Evolutionary conservation across 2,797 vertebrate genomes (phyloP), one percentile per base, ranked within the genome.

Genomic region (Gastrophryne carolinensis): DNA sequence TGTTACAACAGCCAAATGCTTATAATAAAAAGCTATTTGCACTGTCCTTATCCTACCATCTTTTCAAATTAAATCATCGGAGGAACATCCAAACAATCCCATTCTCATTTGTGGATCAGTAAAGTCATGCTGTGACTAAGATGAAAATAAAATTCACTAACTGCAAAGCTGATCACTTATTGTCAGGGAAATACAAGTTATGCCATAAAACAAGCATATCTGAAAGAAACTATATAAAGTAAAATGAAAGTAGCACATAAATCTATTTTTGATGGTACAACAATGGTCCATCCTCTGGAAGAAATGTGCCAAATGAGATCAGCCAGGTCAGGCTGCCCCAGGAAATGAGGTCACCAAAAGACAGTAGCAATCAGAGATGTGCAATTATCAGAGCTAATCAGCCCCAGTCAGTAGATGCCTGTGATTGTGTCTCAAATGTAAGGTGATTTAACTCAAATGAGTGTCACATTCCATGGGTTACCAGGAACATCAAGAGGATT

Each of bases 311-410:
- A 68, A 61, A 75, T 75, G 73, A 75, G 56, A 69, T 68, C 54
- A 50, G 73, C 30, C 73, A 75, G 73, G 73, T 61, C 62, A 54
- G n/a, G 4, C 30, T 21, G 56, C 58, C 64, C 63, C 34, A 75
- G 63, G 63, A 49, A 75, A 75, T 75, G 57, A 64, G 73, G 64
- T 75, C 73, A 68, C 7, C 37, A 61, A 53, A 26, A 61, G 44
- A 61, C 30, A 75, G 63, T 26, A 29, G 62, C 32, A 47, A 67
- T 75, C 72, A 67, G 44, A 75, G 44, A 39, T 56, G 50, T 30
- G 60, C 41, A 52, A 52, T 47, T 68, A 68, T 68, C 64, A 68
- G 26, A 7, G 30, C 41, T 75, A 75, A 75, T 30, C 53, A 60
- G 47, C 15, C 62, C 21, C 10, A 66, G 39, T 57, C 37, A 66